Evolutionary conservation across 2,797 vertebrate genomes (phyloP), one percentile per base, ranked within the genome.

Genomic region (Falco biarmicus): DNA sequence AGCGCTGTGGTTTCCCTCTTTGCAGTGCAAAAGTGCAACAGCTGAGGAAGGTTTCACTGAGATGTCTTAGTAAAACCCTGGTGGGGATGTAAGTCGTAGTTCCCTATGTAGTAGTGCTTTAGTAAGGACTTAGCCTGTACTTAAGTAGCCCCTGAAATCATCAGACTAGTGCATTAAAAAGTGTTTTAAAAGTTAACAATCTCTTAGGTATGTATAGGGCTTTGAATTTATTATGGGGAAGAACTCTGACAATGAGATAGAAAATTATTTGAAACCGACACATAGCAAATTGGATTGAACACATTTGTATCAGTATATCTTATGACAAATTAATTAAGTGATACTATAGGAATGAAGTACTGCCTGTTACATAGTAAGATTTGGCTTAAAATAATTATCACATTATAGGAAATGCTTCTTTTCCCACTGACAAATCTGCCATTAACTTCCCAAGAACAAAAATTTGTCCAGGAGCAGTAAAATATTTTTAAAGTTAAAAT

Each of bases 361-460:
- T 84, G 60, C 66, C 84, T 82, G 50, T 70, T 87, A 80, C 32
- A 71, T 68, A 93, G 81, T 83, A 92, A 89, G 15, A 90, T 71
- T 77, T 82, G 64, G 76, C 70, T 84, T 95, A 84, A 93, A 96
- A 90, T 94, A 92, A 93, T 90, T 71, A 90, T 56, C 41, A 90
- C n/a, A 90, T 94, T 90, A 92, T 77, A 88, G 16, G 47, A 94
- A 80, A 70, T 82, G 64, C 54, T 95, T 91, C 29, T 89, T 11
- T 78, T 85, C 32, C n/a, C 32, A 70, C 19, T 89, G 78, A 94
- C 15, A 95, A 90, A 96, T 85, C 19, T 83, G 20, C 24, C 60
- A 80, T 91, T 95, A 90, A 83, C 43, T 79, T 85, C 57, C 13
- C 6, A 74, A 82, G 86, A 92, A 50, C 26, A 89, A 92, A 78